These are phyloP conservation scores for Drosophila athabasca DNA, from an alignment of 1,140 invertebrate species.

Conservation along the genomic window DNA sequence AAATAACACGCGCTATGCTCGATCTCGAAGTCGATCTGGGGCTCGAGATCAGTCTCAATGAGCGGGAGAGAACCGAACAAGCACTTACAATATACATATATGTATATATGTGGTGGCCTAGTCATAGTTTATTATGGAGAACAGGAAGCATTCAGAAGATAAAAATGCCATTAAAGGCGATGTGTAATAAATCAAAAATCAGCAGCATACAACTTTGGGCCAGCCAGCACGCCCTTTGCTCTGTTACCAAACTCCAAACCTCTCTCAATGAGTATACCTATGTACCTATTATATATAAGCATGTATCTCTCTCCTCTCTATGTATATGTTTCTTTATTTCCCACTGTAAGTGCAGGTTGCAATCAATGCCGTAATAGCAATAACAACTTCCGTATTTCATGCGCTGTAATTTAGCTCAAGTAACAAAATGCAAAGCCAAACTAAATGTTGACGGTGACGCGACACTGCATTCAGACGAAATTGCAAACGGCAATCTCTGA, in stretches of 20 bases:
- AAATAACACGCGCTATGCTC: constrained; percentile 61
- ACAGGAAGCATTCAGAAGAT: constrained; percentile 65
- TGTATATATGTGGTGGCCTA: constrained; percentile 5
- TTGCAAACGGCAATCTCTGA: not conserved
- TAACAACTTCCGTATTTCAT: constrained; percentile 72
- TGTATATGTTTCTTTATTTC: not conserved
- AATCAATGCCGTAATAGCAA: constrained; percentile 60
- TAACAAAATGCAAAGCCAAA: constrained; percentile 57
- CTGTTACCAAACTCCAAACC: no score
- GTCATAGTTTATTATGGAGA: constrained; percentile 47
- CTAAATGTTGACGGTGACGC: constrained; percentile 51
- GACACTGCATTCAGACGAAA: constrained; percentile 18
- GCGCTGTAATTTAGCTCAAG: constrained; percentile 68
- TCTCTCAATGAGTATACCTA: no score
- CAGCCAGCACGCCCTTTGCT: constrained; percentile 59
- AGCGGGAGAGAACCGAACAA: constrained; percentile 9
- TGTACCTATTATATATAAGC: no score
- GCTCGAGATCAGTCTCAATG: constrained; percentile 45
- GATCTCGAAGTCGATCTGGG: constrained; percentile 36
- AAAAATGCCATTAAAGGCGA: constrained; percentile 41
- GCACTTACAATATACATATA: constrained; percentile 1
- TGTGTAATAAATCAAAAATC: constrained; percentile 71
- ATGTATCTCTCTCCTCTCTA: no score
- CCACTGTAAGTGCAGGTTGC: constrained; percentile 45
- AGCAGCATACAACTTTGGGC: constrained; percentile 62